Conservation (phyloP, 2,113 vertebrate genomes). For the Datnioides undecimradiatus region DNA sequence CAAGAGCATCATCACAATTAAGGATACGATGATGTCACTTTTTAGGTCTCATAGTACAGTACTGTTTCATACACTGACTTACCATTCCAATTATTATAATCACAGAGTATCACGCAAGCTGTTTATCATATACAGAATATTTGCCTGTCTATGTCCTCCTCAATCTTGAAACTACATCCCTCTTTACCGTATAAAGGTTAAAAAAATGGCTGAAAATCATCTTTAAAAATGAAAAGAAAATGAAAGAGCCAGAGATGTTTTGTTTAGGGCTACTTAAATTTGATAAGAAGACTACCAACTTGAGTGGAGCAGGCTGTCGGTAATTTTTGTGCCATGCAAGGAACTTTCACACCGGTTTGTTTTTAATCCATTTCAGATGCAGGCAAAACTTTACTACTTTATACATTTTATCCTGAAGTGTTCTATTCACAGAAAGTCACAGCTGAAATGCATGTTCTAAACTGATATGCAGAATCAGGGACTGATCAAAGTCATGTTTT, state of each 20-base stretch:
- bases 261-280: too few relatives aligned
- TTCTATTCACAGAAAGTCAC: not conserved
- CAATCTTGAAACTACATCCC: not conserved
- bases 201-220: too few relatives aligned
- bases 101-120: not conserved
- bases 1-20: not conserved
- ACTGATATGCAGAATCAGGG: slow-evolving; percentile 41
- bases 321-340: not conserved
- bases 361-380: not conserved
- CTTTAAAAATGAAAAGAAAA: too few relatives aligned
- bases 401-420: not conserved
- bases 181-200: too few relatives aligned
- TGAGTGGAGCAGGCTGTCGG: too few relatives aligned
- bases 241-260: too few relatives aligned
- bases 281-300: too few relatives aligned
- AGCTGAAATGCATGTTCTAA: slow-evolving; percentile 5
- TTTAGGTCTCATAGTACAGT: not conserved
- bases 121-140: not conserved
- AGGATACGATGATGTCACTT: not conserved
- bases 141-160: not conserved
- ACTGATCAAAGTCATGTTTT: slow-evolving; percentile 29
- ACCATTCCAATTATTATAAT: too few relatives aligned
- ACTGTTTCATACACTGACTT: not conserved
- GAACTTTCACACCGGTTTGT: not conserved
- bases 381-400: not conserved